Evolutionary conservation across 2,888 invertebrate species (phyloP), one percentile per base, ranked within the genome.

Genomic region (Lithophane semibrunnea): DNA sequence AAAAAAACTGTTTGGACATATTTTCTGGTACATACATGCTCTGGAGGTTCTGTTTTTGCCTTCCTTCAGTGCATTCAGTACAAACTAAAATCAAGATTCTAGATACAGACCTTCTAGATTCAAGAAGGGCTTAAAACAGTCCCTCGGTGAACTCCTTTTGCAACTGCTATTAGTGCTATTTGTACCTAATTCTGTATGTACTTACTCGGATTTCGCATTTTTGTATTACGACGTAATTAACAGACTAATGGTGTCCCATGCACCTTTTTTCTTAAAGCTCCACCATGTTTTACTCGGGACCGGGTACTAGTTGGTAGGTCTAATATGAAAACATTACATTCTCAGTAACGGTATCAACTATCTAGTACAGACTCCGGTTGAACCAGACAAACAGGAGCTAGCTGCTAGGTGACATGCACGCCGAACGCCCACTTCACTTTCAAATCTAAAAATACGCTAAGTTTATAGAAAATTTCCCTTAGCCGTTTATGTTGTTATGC

Each of bases 351-450:
- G 63, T 64, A 56, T 37, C 52, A 29, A 79, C 67, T 68, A 72
- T 60, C 52, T 77, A 60, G 64, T 52, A 44, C 56, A 67, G 29
- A 67, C 54, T 73, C 71, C 77, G 68, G 63, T 75, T 42, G n/a
- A 67, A 82, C 80, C 63, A 78, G 84, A 82, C 75, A 64, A 80
- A 80, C 86, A 72, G 70, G 76, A 82, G 73, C 76, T 83, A 56
- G 64, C 65, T 58, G 29, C 54, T 68, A 37, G 61, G 64, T 60
- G 65, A 42, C 56, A 47, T 44, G 58, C 56, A 37, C 66, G 37
- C 58, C 60, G 18, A 54, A 67, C 72, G 42, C 63, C 60, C 29
- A 70, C 73, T 74, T 77, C 71, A 86, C 86, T 84, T 86, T 86
- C 82, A 68, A 79, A 74, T 84, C 78, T 79, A 85, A 79, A 79